Evolutionary conservation across 1,140 invertebrate genomes (phyloP), one percentile per base, ranked within the genome.

Genomic region (Drosophila yakuba): DNA sequence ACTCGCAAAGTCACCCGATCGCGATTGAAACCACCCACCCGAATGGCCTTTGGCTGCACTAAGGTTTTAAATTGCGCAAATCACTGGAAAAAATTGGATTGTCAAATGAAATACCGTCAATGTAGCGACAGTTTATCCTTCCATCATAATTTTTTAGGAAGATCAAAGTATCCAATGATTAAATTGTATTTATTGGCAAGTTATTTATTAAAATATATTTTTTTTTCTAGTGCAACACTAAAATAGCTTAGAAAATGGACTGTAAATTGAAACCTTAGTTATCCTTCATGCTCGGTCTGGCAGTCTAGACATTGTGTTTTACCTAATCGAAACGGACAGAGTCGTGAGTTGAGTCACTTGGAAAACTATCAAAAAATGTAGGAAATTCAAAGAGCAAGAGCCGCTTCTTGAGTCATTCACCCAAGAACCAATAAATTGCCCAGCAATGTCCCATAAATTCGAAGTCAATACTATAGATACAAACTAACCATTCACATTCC

Each of bases 11-110:
- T 61, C 50, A 64, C 51, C 51, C 72, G 69, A 66, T 48, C 63
- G 64, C 61, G 43, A 52, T 68, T 23, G 47, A 68, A 68, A 43
- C 47, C 72, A 74, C 51, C 72, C 69, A 74, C 52, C 71, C 71
- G 44, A 38, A 15, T 71, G 68, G 68, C 68, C 68, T 71, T 71
- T 71, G 68, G 39, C 23, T 44, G 47, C 60, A 32, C 17, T 67
- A 12, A 44, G 38, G 60, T 64, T 2, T 2, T 20, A 20, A 20
- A 23, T 20, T 12, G 43, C 60, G 15, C 44, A 66, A 64, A 28
- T 10, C 64, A 68, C 47, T 38, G 60, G 2, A 68, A 68, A 44
- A 63, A 64, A 51, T 35, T 32, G 8, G 0, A 32, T 32, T 32
- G 32, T 7, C 32, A 32, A 32, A 32, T 8, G 7, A 32, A 10